Percentiles rank a stretch among this genome's conserved stretches.
Conservation (phyloP, 2,797 vertebrate species). For the Pangasius mekongensis region DNA sequence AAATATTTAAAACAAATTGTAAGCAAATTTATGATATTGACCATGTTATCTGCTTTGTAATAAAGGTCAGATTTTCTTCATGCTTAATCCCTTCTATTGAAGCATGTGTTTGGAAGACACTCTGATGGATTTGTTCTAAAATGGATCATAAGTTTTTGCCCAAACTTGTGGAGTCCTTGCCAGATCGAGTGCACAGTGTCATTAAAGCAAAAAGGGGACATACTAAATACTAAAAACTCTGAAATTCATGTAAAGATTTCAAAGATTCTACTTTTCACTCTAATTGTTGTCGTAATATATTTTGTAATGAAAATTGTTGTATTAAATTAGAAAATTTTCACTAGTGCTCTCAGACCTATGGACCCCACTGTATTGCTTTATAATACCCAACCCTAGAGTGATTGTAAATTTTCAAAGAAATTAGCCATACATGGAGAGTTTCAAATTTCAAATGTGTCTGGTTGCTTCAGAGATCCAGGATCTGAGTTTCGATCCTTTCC, state of each 20-base stretch:
- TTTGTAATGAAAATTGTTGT: not conserved
- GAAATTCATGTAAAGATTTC: not conserved
- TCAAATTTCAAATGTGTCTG: not conserved
- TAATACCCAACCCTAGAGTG: not conserved
- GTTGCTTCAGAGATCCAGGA: not conserved
- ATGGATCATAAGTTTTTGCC: not conserved
- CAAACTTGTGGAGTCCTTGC: not conserved
- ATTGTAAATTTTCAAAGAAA: not conserved
- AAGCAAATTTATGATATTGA: not conserved
- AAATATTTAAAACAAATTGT: not conserved
- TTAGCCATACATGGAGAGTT: no score
- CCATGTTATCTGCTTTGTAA: not conserved
- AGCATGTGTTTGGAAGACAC: not conserved
- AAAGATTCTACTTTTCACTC: not conserved
- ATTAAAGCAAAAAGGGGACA: not conserved
- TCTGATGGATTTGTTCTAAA: not conserved
- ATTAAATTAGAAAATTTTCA: not conserved
- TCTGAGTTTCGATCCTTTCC: not conserved
- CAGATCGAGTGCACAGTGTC: not conserved
- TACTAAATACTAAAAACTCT: not conserved
- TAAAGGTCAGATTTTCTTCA: not conserved
- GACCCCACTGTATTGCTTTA: not conserved
- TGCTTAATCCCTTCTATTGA: not conserved
- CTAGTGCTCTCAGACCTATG: not conserved
- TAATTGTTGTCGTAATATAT: not conserved